These are phyloP conservation scores for Patagioenas fasciata DNA, from an alignment of 2,113 vertebrate species.

Conservation along the genomic window DNA sequence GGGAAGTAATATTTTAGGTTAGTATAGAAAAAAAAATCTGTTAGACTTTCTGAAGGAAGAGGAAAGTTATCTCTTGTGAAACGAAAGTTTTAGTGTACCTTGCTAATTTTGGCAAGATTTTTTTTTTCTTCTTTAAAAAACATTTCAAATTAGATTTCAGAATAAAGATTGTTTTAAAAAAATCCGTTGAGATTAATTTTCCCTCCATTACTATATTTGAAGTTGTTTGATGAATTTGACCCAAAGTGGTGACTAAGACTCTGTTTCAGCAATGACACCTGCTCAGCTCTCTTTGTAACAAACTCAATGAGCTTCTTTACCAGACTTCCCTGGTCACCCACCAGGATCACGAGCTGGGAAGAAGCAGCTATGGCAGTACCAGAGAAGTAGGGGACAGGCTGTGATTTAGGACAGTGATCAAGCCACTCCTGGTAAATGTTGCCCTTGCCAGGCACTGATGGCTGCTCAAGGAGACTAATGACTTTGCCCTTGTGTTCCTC, in stretches of 20 bases:
- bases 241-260: background rate
- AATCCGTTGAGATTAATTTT: background rate
- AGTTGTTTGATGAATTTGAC: background rate
- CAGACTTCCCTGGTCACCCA: background rate
- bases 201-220: background rate
- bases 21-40: background rate
- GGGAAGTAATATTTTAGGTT: background rate
- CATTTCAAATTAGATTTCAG: background rate
- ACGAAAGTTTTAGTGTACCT: background rate
- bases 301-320: background rate
- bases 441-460: background rate
- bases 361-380: background rate
- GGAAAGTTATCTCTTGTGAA: background rate
- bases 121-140: background rate
- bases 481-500: background rate
- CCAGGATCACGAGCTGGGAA: background rate
- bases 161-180: background rate
- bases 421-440: background rate
- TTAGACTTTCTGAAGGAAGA: background rate
- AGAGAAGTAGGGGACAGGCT: background rate
- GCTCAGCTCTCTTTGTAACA: background rate
- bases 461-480: background rate
- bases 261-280: background rate
- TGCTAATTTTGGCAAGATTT: background rate
- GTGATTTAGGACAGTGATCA: background rate